Evolutionary conservation across 2,113 vertebrate genomes (phyloP), one percentile per base, ranked within the genome.

Genomic region (Thryonomys swinderianus): DNA sequence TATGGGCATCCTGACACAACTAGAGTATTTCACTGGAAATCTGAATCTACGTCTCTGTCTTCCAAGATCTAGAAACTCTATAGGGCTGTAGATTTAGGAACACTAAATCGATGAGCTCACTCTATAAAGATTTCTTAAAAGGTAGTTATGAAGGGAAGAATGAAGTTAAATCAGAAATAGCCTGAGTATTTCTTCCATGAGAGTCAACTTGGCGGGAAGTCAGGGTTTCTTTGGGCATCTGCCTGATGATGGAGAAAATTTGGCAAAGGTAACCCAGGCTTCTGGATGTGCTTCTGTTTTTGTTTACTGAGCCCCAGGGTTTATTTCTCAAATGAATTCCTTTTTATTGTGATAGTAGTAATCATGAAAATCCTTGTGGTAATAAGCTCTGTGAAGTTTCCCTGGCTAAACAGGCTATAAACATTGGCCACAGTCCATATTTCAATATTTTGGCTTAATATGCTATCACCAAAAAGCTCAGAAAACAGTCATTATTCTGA

Each of bases 311-410:
- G 57, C 79, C 73, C 88, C 69, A 81, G 93, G 88, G 88, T 92
- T 97, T 95, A 95, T 95, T 97, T 95, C 88, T 96, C 92, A 93
- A 95, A 96, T 93, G 74, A 97, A 93, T 96, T 94, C 17, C 10
- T 80, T 94, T 88, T 78, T 62, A 95, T 84, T 92, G 67, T 85
- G n/a, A 95, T 93, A 69, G 95, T 90, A 86, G 79, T 92, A 85
- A 97, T 97, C 85, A 90, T 91, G 90, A 94, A 95, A 96, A 96
- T 57, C 88, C 90, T 95, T 48, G 69, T 95, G 90, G 82, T 90
- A 91, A 93, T 93, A 91, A 91, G 85, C 90, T 74, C 53, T 89
- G 48, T 76, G 93, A 97, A 89, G 85, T 20, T 71, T 94, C 69
- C 83, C 76, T 97, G 96, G 97, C 95, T 87, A 88, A 90, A 55